phyloP scores from a whole-genome alignment of 2,797 vertebrate species.

The Lepus oiostolus region DNA sequence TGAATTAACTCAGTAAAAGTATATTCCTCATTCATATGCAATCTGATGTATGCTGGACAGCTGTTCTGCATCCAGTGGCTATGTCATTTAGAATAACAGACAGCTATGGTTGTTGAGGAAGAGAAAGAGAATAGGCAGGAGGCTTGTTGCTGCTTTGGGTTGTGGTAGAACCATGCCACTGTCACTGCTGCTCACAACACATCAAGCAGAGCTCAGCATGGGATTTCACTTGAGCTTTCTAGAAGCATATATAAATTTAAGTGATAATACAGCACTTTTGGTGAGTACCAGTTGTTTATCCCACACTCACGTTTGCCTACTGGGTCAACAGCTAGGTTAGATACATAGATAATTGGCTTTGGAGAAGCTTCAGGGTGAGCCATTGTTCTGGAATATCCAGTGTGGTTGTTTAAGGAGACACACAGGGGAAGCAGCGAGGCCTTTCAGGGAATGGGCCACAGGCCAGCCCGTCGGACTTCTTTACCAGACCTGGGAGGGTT shows the following conservation, averaged over 20 bases:
- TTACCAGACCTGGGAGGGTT: neutral
- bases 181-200: neutral
- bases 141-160: neutral
- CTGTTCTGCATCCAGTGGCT: neutral
- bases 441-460: neutral
- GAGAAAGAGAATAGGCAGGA: neutral
- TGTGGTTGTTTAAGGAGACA: neutral
- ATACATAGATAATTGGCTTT: neutral
- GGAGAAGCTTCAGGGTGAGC: neutral
- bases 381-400: neutral
- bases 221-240: neutral
- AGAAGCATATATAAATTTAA: neutral
- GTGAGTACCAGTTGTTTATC: neutral
- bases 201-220: neutral
- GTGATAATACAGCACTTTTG: neutral
- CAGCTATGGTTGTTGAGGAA: neutral
- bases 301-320: fast-evolving
- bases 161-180: neutral
- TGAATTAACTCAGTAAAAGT: neutral
- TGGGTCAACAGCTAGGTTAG: neutral
- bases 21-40: neutral
- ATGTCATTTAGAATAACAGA: neutral
- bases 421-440: neutral
- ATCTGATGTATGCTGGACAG: neutral
- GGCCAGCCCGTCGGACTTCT: neutral